Evolutionary conservation across 2,113 vertebrate species (phyloP).

Genomic region (Pluvianellus socialis): DNA sequence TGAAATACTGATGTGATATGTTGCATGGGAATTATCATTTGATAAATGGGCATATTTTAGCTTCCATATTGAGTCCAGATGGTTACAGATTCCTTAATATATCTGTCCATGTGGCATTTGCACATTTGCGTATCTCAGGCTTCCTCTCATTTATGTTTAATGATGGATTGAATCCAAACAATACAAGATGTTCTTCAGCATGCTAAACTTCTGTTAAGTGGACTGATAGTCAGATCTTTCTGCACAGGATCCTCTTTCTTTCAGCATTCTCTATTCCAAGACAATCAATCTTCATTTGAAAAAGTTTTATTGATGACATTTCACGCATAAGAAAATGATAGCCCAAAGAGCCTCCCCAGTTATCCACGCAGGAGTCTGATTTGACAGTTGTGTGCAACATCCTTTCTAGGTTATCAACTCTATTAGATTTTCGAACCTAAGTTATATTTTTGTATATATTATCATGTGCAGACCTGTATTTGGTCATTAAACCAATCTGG

Average conservation of each 20-base stretch:
- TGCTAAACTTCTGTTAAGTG: constrained; percentile 66
- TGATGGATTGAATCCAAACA: constrained; percentile 76
- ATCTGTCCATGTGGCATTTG: constrained; percentile 70
- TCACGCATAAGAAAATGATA: background rate
- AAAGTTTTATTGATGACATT: background rate
- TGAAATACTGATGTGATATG: constrained; percentile 64
- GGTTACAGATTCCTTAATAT: constrained; percentile 71
- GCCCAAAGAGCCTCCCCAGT: background rate
- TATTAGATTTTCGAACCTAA: background rate
- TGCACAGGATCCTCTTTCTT: background rate
- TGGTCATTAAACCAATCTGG: background rate
- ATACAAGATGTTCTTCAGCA: constrained; percentile 77
- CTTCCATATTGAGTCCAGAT: constrained; percentile 77
- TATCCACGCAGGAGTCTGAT: background rate
- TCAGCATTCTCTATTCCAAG: background rate
- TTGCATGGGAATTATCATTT: constrained; percentile 63
- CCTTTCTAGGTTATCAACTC: background rate
- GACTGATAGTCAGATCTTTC: constrained; percentile 30
- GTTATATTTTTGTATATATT: background rate
- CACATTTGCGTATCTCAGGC: constrained; percentile 64
- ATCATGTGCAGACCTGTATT: background rate
- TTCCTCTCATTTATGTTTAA: constrained; percentile 73
- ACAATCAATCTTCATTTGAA: constrained; percentile 8
- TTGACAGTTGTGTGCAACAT: background rate
- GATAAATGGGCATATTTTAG: constrained; percentile 71